Evolutionary conservation across 2,888 invertebrate species (phyloP), one percentile per base, ranked within the genome.

Genomic region (Hedya salicella): DNA sequence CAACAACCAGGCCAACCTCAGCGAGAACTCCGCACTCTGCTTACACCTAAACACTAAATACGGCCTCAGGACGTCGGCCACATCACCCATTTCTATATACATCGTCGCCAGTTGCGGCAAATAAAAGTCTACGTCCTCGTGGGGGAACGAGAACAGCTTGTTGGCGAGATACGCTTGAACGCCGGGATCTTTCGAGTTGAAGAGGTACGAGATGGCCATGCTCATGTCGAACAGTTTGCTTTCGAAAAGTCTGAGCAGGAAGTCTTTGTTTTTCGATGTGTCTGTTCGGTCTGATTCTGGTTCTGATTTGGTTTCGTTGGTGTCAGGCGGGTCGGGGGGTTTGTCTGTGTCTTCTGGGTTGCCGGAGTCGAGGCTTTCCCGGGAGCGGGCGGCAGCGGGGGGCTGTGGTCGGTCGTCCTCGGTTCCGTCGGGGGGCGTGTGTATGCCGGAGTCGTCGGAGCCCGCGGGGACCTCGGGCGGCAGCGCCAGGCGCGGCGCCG

Each of bases 151-250:
- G 91, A 99, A 99, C 92, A 99, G 95, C 90, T 98, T 97, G 93
- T 99, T 99, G 71, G 98, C 99, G 85, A 99, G 96, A 92, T 99
- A 99, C 78, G 97, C 97, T 82, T 99, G 97, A 72, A 99, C 99
- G 69, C 99, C 99, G 42, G 98, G 97, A 87, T 99, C 99, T 91
- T 99, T 99, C 44, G 99, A 98, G 87, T 98, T 98, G 89, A 98
- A 99, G 67, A 99, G 93, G 93, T 99, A 99, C 84, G 98, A 97
- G 82, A 99, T 97, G 71, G 99, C 99, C 95, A 99, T 98, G 74
- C 98, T 97, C 95, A 99, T 98, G 87, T 99, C 98, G 91, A 99
- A 92, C 78, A 98, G 95, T 91, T 98, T 98, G 78, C 99, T 98
- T 92, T 99, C 98, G 86, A 99, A 98, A 80, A 99, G 94, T 79